phyloP scores from a whole-genome alignment of 2,797 vertebrate genomes.

The Thunnus albacares region DNA sequence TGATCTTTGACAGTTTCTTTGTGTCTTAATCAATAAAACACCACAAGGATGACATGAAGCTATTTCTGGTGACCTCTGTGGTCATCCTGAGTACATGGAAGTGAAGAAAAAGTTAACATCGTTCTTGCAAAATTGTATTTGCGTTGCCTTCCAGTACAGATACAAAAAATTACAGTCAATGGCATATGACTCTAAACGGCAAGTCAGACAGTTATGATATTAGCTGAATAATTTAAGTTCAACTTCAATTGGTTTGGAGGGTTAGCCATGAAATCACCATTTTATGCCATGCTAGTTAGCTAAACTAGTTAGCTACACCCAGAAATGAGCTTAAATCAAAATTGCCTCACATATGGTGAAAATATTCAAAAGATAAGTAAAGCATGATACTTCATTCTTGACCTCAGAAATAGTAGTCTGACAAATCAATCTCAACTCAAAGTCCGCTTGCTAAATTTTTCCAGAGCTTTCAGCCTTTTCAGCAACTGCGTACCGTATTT shows the following conservation, averaged over 20 bases:
- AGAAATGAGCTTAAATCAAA: no score
- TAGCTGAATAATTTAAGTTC: no score
- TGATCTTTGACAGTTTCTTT: slow-evolving; percentile 50
- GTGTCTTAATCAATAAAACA: slow-evolving; percentile 52
- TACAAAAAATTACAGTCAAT: background rate
- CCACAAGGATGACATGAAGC: slow-evolving; percentile 12
- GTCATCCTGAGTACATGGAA: slow-evolving; percentile 7
- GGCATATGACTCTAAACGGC: background rate
- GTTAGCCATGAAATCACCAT: no score
- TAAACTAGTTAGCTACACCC: no score
- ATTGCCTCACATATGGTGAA: no score
- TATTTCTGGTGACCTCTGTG: slow-evolving; percentile 30
- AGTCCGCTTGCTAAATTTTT: background rate
- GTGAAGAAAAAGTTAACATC: background rate
- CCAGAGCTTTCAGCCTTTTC: background rate
- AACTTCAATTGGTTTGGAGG: no score
- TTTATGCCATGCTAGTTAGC: no score
- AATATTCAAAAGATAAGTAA: no score
- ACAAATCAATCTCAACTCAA: background rate
- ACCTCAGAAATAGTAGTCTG: no score
- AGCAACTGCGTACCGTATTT: no score
- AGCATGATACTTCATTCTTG: no score
- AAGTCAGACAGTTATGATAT: background rate
- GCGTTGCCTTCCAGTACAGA: background rate
- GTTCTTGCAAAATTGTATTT: background rate